Evolutionary conservation across 1,140 invertebrate species (phyloP), one percentile per base, ranked within the genome.

Genomic region (Hyposmocoma kahamanoa): DNA sequence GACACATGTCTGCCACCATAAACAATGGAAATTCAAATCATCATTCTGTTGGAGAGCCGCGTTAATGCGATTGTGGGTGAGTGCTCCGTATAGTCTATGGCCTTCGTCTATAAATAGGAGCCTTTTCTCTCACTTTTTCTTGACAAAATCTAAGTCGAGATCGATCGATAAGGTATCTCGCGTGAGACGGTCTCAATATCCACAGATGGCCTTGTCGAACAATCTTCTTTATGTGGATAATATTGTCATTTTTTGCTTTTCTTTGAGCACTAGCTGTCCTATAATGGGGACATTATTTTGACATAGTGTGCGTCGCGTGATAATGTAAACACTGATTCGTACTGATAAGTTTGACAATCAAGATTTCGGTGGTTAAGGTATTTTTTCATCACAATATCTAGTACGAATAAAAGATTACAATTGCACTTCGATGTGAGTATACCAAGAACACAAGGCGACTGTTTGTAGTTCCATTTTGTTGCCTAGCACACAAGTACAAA

Each of bases 1-100:
- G 81, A 85, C 81, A 85, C 79, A 85, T 85, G 81, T 85, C 81
- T 85, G 81, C 81, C 81, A 83, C 81, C 79, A 85, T 80, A 85
- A 83, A 85, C 81, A 85, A 85, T 85, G 68, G 75, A 83, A 85
- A 83, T 82, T 83, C 82, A 79, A 85, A 85, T 83, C 82, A 82
- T 83, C 71, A 72, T 80, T 62, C 67, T 50, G 61, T 74, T 72
- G 67, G 72, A 72, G 67, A 66, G 66, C 68, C 58, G 66, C 62
- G 59, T 70, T 84, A 84, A 84, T 84, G 75, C 77, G 77, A 81
- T 83, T 76, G 77, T 67, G 79, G 73, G n/a, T n/a, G n/a, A n/a
- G n/a, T n/a, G n/a, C n/a, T n/a, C n/a, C 70, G 61, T 47, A 65
- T 61, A 69, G 61, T 74, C 73, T 82, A 76, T 76, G 73, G 66